Evolutionary conservation across 2,888 invertebrate species (phyloP), one percentile per base, ranked within the genome.

Genomic region (Melitaea athalia): DNA sequence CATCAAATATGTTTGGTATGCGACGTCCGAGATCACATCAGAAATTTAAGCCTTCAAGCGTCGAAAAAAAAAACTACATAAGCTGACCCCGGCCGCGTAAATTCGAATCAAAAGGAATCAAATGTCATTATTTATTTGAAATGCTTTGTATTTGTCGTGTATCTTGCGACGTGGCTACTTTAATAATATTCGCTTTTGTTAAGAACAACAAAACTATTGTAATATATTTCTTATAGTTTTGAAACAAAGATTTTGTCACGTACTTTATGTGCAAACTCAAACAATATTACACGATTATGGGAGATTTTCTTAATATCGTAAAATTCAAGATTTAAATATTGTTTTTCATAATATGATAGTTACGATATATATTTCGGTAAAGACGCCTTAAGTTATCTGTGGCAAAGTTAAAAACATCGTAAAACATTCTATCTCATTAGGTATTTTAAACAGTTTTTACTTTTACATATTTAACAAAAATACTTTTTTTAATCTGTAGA

Each of bases 1-100:
- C 85, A 87, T 89, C 90, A 90, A 92, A 89, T 87, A 92, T 92
- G 92, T 85, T 84, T 83, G 92, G 92, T 88, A 92, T 92, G 92
- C 91, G 82, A 85, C 86, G 84, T 81, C 83, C 84, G 82, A 79
- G 91, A 91, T 92, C 90, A 87, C 87, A 92, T 92, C 92, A 85
- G 89, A 89, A 89, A 88, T 86, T 87, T 87, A 87, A 90, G 89
- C 89, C 84, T 84, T 83, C 84, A 85, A 88, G 84, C 87, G 85
- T 84, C 84, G 86, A 84, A 80, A 81, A 33, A 55, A 87, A 81
- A 75, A 77, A 79, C 79, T 79, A 79, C 70, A 72, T 77, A 76
- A 75, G 73, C 76, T 86, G 88, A 87, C 88, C 86, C 84, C 85
- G 74, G 57, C 64, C 90, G 84, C 90, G 89, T 92, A 89, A 91